Conservation (phyloP, 2,113 vertebrate species). For the Engraulis encrasicolus region DNA sequence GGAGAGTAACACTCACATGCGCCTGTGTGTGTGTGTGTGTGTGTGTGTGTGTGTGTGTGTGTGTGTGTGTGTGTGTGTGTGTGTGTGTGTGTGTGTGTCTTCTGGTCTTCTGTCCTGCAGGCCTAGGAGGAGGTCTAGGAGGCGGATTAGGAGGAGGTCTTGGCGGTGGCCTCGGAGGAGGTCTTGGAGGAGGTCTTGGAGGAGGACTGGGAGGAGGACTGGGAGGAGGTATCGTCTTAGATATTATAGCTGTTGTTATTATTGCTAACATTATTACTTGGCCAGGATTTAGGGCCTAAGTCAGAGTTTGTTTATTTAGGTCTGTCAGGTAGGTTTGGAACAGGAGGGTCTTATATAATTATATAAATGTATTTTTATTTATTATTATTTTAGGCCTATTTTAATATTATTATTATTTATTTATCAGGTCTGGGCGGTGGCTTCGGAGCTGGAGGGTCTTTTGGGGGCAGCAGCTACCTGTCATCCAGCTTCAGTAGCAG, state of each 20-base stretch:
- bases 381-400: too few species aligned
- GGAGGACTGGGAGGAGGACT: conserved; percentile 25
- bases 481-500: conserved; percentile 64
- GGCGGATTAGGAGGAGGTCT: conserved; percentile 41
- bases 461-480: conserved; percentile 49
- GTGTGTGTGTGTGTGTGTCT: neutral
- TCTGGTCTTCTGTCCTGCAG: too few species aligned
- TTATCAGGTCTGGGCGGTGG: too few species aligned
- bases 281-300: too few species aligned
- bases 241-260: too few species aligned
- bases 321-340: too few species aligned
- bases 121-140: conserved; percentile 45
- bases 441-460: conserved; percentile 1
- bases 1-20: too few species aligned
- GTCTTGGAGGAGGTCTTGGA: conserved; percentile 37
- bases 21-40: neutral
- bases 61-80: neutral
- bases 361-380: too few species aligned
- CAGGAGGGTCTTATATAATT: too few species aligned
- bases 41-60: neutral
- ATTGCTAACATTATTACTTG: too few species aligned
- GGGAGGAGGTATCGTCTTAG: conserved; percentile 30
- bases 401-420: too few species aligned
- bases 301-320: too few species aligned
- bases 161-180: conserved; percentile 45